A percentile compares a stretch with the other conserved stretches of the same genome.
phyloP scores from a whole-genome alignment of 2,888 invertebrate genomes.

The Zaprionus obscuricornis region DNA sequence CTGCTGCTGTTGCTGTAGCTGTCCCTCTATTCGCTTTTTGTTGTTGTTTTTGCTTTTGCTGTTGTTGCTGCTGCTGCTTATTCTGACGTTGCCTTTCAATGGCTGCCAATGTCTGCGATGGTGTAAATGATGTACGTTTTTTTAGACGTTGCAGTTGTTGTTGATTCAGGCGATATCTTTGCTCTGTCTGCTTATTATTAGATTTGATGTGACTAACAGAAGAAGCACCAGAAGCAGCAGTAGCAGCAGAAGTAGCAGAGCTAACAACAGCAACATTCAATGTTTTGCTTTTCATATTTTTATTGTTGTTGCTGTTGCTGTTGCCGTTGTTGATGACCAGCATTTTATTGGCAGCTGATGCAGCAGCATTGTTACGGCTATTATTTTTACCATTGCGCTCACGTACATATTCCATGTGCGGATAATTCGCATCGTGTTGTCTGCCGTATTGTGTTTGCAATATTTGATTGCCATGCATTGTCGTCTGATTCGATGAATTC shows the following conservation, averaged over 20 bases:
- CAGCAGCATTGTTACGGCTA: slow-evolving; percentile 49
- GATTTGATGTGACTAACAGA: slow-evolving; percentile 24
- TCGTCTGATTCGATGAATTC: slow-evolving; percentile 84
- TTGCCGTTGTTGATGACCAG: too few relatives aligned
- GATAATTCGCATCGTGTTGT: slow-evolving; percentile 83
- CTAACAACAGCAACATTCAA: slow-evolving; percentile 58
- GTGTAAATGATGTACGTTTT: slow-evolving; percentile 82
- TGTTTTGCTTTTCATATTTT: slow-evolving; percentile 63
- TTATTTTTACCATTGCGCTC: slow-evolving; percentile 72
- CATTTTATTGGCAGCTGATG: slow-evolving; percentile 61
- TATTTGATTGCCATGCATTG: slow-evolving; percentile 84
- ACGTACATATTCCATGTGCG: slow-evolving; percentile 83
- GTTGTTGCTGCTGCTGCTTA: slow-evolving; percentile 55
- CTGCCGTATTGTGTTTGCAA: slow-evolving; percentile 82
- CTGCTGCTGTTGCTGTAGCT: slow-evolving; percentile 33
- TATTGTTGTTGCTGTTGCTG: too few relatives aligned
- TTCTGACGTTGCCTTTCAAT: slow-evolving; percentile 74
- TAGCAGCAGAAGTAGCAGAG: slow-evolving; percentile 62
- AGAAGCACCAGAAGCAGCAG: slow-evolving; percentile 67
- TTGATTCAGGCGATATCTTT: slow-evolving; percentile 60
- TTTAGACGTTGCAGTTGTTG: slow-evolving; percentile 79
- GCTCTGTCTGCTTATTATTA: slow-evolving; percentile 48
- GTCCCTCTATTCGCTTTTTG: slow-evolving; percentile 24
- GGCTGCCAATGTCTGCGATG: slow-evolving; percentile 80
- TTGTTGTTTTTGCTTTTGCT: slow-evolving; percentile 38